Conservation (phyloP, 2,113 vertebrate genomes). For the Chiloscyllium plagiosum region DNA sequence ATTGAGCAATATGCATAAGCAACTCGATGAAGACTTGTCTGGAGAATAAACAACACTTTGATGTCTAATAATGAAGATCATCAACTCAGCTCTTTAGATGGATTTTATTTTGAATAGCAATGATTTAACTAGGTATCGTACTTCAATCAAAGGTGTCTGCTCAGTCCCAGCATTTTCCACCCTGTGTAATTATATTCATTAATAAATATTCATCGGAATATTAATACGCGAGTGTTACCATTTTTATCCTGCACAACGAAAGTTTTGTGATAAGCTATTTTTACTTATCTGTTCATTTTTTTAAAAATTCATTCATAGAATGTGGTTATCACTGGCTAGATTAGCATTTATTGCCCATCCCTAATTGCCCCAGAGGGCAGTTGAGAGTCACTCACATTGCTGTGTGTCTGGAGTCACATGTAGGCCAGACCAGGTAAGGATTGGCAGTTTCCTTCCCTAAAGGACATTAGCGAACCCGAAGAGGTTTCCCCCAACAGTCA, state of each 20-base stretch:
- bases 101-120: not conserved
- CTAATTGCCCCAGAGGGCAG: no score
- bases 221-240: no score
- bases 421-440: no score
- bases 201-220: not conserved
- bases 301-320: not conserved
- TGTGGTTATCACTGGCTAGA: no score
- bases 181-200: slow-evolving; percentile 7
- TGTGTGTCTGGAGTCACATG: no score
- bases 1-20: not conserved
- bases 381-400: no score
- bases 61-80: not conserved
- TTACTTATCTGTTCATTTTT: not conserved
- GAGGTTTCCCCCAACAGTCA: no score
- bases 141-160: not conserved
- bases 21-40: not conserved
- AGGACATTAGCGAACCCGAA: no score
- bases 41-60: not conserved
- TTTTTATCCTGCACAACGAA: not conserved
- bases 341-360: no score
- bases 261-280: not conserved
- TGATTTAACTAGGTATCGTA: not conserved
- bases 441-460: no score
- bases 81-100: not conserved
- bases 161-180: not conserved